Base-by-base conservation (phyloP, 2,113 vertebrate genomes). In the Bucco capensis region DNA sequence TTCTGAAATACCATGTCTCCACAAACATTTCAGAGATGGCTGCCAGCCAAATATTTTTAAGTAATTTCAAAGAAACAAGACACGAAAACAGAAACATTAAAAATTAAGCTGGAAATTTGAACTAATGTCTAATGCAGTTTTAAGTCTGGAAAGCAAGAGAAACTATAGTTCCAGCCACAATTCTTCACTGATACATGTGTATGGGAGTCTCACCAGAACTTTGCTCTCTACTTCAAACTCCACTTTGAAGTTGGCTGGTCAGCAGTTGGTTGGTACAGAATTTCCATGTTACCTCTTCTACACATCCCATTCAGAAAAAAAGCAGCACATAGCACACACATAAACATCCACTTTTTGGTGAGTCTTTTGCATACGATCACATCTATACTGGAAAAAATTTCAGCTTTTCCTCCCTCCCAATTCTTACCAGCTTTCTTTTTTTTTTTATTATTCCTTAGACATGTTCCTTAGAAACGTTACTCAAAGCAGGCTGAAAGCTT, bases 241-340 rank as follows among this genome's bases (percentile, higher is more conserved):
- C 22, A 10, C 9, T n/a, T n/a, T n/a, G n/a, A n/a, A n/a, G n/a
- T n/a, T n/a, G n/a, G n/a, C n/a, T n/a, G n/a, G 24, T 25, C 65
- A 70, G 47, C 37, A 84, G 50, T 0, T 61, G 56, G 31, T 4
- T 40, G 22, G 28, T 13, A 86, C 27, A 62, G 37, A 62, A 82
- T 31, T 85, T n/a, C 44, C 65, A 37, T 0, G 0, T 27, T 30
- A 78, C 33, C 44, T 60, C 23, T 67, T 44, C 64, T 47, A 19
- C 5, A 51, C 12, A 46, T 4, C 6, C 24, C 15, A 1, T 44
- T 44, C 47, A 50, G 30, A 47, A 58, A 33, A 66, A 14, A 33
- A 38, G 0, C 35, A 44, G 42, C 31, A 66, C 2, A 8, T n/a
- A 24, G 12, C 38, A 69, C 3, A 23, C 23, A 65, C 0, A 0